Conservation (phyloP, 2,888 invertebrate species). For the Trisateles emortualis region DNA sequence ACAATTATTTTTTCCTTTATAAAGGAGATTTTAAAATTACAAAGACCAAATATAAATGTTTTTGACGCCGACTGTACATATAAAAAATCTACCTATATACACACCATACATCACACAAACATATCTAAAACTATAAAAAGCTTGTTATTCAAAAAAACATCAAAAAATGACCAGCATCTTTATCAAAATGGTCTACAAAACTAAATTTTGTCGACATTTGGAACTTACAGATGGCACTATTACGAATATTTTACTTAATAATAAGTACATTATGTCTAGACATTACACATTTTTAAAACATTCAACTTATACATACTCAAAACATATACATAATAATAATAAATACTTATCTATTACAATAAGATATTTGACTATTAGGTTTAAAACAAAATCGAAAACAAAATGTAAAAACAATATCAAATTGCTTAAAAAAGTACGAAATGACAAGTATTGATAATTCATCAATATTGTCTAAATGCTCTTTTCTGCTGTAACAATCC, state of each 20-base stretch:
- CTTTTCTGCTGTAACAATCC: too few species aligned
- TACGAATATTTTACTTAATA: slow-evolving; percentile 38
- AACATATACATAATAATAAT: background rate
- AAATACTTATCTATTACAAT: background rate
- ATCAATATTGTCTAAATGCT: too few species aligned
- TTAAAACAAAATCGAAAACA: too few species aligned
- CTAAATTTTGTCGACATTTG: slow-evolving; percentile 31
- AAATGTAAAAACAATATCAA: too few species aligned
- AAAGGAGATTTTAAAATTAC: too few species aligned
- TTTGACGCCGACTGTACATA: slow-evolving; percentile 34
- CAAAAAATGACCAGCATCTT: slow-evolving; percentile 63
- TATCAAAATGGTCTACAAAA: slow-evolving; percentile 28
- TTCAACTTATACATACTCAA: slow-evolving; percentile 20
- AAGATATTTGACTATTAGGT: too few species aligned
- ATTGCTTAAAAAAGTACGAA: too few species aligned
- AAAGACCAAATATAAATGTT: slow-evolving; percentile 3
- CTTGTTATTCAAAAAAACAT: slow-evolving; percentile 26
- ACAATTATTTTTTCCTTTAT: too few species aligned
- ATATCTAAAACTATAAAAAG: slow-evolving; percentile 19
- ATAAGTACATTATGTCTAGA: slow-evolving; percentile 52
- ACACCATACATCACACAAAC: slow-evolving; percentile 34
- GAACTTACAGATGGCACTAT: slow-evolving; percentile 45
- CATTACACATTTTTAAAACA: slow-evolving; percentile 50
- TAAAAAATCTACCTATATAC: slow-evolving; percentile 37
- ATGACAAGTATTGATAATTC: too few species aligned